Evolutionary conservation across 2,888 invertebrate genomes (phyloP), one percentile per base, ranked within the genome.

Genomic region (Leucoma salicis): DNA sequence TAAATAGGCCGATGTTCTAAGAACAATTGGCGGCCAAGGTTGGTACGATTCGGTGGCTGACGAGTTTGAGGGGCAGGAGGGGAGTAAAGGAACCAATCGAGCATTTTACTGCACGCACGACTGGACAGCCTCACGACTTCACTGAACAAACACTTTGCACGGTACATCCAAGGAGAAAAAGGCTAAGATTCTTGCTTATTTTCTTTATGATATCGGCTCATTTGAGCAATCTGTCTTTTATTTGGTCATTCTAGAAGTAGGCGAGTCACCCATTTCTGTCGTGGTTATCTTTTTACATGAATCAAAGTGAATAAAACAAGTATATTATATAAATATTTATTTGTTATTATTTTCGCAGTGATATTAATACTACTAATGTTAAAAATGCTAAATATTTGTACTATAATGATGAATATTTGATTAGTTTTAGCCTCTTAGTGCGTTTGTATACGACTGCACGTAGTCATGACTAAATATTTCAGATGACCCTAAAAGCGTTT

Each of bases 61-160:
- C 57, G 63, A 60, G 49, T 49, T 48, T 45, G 46, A 37, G 51
- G 47, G 43, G 40, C 47, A 47, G 53, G 46, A 52, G 51, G 42
- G 61, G 53, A 52, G 56, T 42, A 62, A 49, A 66, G 70, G 65
- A 74, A 78, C 77, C 70, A 78, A 78, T 81, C 75, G 76, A 74
- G 71, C 72, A 74, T 75, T 77, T 78, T 71, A 69, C 66, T 77
- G 73, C 78, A 84, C 82, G 84, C 85, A 84, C 84, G 84, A 82
- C 76, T 82, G 76, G 61, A 68, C 70, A 69, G 60, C 66, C 58
- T 79, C 68, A 70, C 70, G 59, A 70, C 78, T 79, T 70, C 70
- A 79, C 72, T 75, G 57, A 67, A 66, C 70, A 66, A 73, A 73
- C 72, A 74, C 67, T 73, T 70, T 60, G 60, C 66, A 58, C 58